Conservation (phyloP, 2,113 vertebrate genomes). For the Calidris pygmaea region DNA sequence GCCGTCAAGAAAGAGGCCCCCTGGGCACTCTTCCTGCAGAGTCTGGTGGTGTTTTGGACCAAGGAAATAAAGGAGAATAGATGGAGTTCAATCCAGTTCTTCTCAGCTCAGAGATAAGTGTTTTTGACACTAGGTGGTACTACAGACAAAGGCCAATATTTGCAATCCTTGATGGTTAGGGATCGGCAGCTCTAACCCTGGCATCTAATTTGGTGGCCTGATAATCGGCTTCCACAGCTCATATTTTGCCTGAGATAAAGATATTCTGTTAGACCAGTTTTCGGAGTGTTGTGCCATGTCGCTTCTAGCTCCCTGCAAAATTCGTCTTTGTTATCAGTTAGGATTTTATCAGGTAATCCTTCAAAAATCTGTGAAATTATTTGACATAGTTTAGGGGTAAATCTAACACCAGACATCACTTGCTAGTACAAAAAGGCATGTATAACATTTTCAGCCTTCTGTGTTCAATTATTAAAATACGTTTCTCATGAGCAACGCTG, state of each 20-base stretch:
- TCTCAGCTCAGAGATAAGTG: not conserved
- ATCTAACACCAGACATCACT: not conserved
- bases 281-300: not conserved
- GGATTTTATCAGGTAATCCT: not conserved
- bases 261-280: not conserved
- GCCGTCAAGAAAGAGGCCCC: not conserved
- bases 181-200: not conserved
- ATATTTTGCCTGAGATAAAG: not conserved
- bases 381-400: not conserved
- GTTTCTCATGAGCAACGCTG: not conserved
- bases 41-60: not conserved
- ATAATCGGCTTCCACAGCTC: not conserved
- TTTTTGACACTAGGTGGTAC: conserved; percentile 68
- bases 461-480: not conserved
- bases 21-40: not conserved
- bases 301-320: not conserved
- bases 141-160: conserved; percentile 59
- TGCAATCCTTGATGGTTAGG: not conserved
- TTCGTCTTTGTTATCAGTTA: not conserved
- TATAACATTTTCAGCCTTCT: not conserved
- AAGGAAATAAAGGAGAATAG: not conserved
- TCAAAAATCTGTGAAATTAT: not conserved
- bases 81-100: not conserved
- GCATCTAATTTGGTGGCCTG: not conserved
- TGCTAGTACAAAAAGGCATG: not conserved